Percentiles rank a stretch among this genome's conserved stretches.
Conservation (phyloP, 2,888 invertebrate genomes). For the Coenonympha arcania region DNA sequence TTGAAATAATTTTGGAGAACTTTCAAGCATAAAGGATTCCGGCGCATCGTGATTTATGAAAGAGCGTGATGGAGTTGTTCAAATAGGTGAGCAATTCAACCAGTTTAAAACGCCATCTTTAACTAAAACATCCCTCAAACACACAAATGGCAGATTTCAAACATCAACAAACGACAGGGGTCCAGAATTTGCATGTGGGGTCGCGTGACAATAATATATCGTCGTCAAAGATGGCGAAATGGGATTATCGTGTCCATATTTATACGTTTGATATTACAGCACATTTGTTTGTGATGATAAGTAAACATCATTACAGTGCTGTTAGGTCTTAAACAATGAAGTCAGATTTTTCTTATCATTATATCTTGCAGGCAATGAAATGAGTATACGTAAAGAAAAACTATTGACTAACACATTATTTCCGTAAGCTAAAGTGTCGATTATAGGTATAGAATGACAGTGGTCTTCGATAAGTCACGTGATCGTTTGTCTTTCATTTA, state of each 20-base stretch:
- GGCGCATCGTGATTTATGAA: no score
- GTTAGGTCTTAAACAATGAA: not conserved
- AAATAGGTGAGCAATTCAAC: not conserved
- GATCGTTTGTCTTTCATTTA: no score
- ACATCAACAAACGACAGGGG: constrained; percentile 24
- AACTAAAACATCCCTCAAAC: constrained; percentile 22
- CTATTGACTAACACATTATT: no score
- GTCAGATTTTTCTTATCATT: not conserved
- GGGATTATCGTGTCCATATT: constrained; percentile 29
- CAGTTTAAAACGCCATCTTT: constrained; percentile 11
- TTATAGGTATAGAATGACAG: no score
- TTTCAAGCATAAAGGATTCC: no score
- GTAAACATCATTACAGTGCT: not conserved
- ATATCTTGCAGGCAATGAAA: no score
- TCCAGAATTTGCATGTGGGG: constrained; percentile 35
- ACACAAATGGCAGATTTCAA: constrained; percentile 22
- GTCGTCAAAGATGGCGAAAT: constrained; percentile 31
- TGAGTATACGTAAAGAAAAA: no score
- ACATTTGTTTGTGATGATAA: constrained; percentile 3
- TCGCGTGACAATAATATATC: constrained; percentile 34
- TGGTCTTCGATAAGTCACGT: no score
- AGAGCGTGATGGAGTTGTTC: no score
- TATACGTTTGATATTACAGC: constrained; percentile 7
- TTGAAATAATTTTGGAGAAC: no score
- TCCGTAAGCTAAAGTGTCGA: no score